Evolutionary conservation across 1,140 invertebrate species (phyloP), one percentile per base, ranked within the genome.

Genomic region (Spodoptera frugiperda): DNA sequence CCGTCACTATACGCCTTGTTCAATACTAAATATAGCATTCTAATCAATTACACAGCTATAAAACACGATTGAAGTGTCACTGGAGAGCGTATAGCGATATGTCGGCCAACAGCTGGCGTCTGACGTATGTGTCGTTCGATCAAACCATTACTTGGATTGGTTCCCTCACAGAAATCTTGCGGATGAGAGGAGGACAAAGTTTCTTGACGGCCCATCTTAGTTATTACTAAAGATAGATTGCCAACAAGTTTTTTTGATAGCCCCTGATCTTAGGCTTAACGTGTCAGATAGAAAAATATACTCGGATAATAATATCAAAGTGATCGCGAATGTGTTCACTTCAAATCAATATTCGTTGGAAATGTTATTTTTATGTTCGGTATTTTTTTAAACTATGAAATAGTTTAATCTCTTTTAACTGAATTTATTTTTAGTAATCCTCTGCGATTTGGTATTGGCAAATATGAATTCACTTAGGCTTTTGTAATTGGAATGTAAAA

Each of bases 141-240:
- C 75, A 48, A 17, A 25, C 68, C 78, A 77, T 79, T 79, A 79
- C 55, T 44, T 70, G 76, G 59, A 79, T 79, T 79, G 78, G 54
- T 55, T 70, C 51, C 30, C 15, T 12, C 68, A 54, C 39, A 17
- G 53, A 39, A 61, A 57, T 59, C 55, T 44, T 71, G 15, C 17
- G 15, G 25, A 17, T 44, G 30, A 61, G 57, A 33, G 25, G 44
- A 17, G 57, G 33, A 15, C 57, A 44, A 39, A 44, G 57, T 61
- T 61, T 61, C 30, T 10, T 44, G 30, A 33, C 8, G 10, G 17
- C 17, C 57, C 57, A 61, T 61, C 55, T 61, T 44, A n/a, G 33
- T 44, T 39, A 17, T 57, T 54, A 59, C 39, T 46, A 46, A 19
- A 59, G 39, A 73, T 57, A 49, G 57, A 44, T 61, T 59, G 17